phyloP scores from a whole-genome alignment of 2,888 invertebrate genomes.

The Epirrita christyi region DNA sequence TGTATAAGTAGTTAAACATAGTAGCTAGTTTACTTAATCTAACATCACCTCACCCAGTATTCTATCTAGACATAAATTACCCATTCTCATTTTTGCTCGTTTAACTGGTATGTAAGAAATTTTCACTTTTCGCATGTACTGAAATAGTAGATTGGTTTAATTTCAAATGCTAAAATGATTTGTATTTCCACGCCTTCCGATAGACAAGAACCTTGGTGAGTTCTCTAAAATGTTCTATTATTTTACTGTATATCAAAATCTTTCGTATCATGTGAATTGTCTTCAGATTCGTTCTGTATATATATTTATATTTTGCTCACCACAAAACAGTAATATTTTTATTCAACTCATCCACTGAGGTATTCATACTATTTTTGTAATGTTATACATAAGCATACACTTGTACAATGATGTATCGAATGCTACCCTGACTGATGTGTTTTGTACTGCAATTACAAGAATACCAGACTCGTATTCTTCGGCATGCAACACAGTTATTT shows the following conservation, averaged over 20 bases:
- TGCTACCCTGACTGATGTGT: not conserved
- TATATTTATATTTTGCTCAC: slow-evolving; percentile 6
- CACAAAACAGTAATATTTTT: not conserved
- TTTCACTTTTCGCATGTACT: slow-evolving; percentile 10
- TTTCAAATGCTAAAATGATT: slow-evolving; percentile 16
- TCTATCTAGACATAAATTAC: not conserved
- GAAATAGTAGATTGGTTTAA: slow-evolving; percentile 8
- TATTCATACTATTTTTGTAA: not conserved
- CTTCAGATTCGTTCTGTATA: not conserved
- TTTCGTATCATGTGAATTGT: slow-evolving; percentile 18
- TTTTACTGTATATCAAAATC: slow-evolving; percentile 1
- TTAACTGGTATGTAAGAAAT: slow-evolving; percentile 3
- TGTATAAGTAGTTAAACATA: not conserved
- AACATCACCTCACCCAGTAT: slow-evolving; percentile 4
- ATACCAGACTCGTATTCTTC: too few relatives aligned
- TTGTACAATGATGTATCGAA: not conserved
- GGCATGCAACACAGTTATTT: not conserved
- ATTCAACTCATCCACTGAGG: too few relatives aligned
- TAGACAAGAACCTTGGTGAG: slow-evolving; percentile 83
- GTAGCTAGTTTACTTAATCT: not conserved
- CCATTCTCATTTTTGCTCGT: not conserved
- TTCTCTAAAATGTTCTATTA: slow-evolving; percentile 43
- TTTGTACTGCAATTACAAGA: not conserved
- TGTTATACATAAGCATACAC: not conserved
- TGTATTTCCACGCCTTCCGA: slow-evolving; percentile 76